Conservation (phyloP, 2,888 invertebrate species). For the Drosophila seclusa region DNA sequence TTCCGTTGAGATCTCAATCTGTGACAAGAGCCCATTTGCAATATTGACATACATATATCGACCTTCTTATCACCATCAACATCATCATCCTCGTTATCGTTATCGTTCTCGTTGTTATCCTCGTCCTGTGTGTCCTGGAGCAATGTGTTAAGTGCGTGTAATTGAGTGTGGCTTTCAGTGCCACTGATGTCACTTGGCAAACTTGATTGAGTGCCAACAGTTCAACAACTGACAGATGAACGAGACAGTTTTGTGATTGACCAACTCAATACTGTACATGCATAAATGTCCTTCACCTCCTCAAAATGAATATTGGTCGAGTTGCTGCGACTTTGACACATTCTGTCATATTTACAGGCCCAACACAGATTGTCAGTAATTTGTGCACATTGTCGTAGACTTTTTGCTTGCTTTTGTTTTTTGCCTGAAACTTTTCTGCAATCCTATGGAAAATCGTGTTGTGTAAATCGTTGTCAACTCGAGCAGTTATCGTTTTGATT, state of each 20-base stretch:
- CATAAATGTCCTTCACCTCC: slow-evolving; percentile 22
- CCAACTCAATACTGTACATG: slow-evolving; percentile 15
- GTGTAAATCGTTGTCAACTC: background rate
- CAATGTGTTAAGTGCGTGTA: slow-evolving; percentile 67
- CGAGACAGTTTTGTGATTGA: slow-evolving; percentile 35
- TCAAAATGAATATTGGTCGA: slow-evolving; percentile 18
- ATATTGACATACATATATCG: slow-evolving; percentile 37
- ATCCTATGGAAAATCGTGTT: slow-evolving; percentile 1
- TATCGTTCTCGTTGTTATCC: slow-evolving; percentile 1
- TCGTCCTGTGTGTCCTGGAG: slow-evolving; percentile 8
- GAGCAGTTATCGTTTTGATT: background rate
- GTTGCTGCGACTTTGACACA: slow-evolving; percentile 35
- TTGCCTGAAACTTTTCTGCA: background rate
- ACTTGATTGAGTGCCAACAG: slow-evolving; percentile 60
- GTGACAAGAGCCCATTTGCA: slow-evolving; percentile 59
- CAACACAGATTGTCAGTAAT: slow-evolving; percentile 19
- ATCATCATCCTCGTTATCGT: slow-evolving; percentile 12
- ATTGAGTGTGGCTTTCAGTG: slow-evolving; percentile 65
- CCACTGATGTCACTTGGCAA: slow-evolving; percentile 61
- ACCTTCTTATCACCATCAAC: slow-evolving; percentile 21
- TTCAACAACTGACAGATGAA: slow-evolving; percentile 29
- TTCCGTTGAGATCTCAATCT: slow-evolving; percentile 56
- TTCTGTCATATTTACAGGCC: slow-evolving; percentile 11
- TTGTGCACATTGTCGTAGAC: slow-evolving; percentile 4
- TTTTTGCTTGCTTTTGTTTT: background rate